phyloP scores from a whole-genome alignment of 2,113 vertebrate species.

The Sinocyclocheilus rhinocerous region DNA sequence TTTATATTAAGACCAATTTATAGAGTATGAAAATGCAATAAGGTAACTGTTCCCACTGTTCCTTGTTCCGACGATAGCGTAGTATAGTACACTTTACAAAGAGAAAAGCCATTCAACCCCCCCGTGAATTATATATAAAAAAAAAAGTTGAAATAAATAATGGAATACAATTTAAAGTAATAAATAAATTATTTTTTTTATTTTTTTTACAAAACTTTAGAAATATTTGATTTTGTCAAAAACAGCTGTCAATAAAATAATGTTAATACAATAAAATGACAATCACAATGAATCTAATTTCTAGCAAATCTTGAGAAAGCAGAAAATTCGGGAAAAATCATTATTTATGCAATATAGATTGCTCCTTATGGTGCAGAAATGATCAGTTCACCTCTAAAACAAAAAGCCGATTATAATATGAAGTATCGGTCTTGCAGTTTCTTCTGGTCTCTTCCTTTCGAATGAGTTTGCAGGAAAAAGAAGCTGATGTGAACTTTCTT shows the following conservation, averaged over 20 bases:
- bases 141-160: too few species aligned
- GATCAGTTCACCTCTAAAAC: background rate
- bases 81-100: too few species aligned
- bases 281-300: background rate
- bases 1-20: too few species aligned
- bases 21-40: too few species aligned
- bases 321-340: background rate
- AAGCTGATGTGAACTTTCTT: conserved; percentile 47
- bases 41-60: too few species aligned
- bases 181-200: too few species aligned
- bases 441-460: conserved; percentile 36
- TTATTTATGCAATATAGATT: background rate
- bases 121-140: too few species aligned
- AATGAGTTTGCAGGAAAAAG: conserved; percentile 53
- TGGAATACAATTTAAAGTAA: too few species aligned
- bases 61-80: too few species aligned
- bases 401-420: conserved; percentile 14
- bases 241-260: background rate
- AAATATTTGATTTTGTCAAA: too few species aligned
- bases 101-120: too few species aligned
- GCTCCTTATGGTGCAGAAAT: background rate
- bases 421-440: conserved; percentile 21
- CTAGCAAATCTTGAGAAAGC: background rate
- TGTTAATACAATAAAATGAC: background rate
- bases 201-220: too few species aligned